Conservation (phyloP, 2,113 vertebrate genomes). For the Eretmochelys imbricata region DNA sequence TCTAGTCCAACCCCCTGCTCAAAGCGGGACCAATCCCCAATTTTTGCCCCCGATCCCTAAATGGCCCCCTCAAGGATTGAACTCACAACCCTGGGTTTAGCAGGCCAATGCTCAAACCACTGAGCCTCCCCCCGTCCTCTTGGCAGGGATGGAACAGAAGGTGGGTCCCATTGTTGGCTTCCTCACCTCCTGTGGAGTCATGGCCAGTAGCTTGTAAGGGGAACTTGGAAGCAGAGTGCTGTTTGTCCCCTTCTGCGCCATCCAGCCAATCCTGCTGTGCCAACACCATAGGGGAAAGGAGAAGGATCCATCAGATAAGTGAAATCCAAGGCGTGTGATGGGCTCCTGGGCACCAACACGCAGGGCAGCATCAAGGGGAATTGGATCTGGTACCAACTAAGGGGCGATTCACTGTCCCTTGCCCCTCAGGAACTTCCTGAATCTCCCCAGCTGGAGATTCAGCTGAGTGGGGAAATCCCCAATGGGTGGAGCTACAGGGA, state of each 20-base stretch:
- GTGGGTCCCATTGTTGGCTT: rapidly evolving
- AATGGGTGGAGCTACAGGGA: neutral
- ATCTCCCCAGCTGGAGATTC: neutral
- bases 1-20: too few species aligned
- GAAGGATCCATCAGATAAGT: neutral
- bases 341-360: neutral
- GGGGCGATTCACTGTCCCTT: neutral
- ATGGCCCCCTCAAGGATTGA: too few species aligned
- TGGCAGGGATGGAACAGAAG: neutral
- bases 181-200: rapidly evolving
- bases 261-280: neutral
- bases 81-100: too few species aligned
- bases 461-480: neutral
- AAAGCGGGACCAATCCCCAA: too few species aligned
- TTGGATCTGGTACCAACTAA: neutral
- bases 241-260: neutral
- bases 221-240: neutral
- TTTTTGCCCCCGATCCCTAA: too few species aligned
- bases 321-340: neutral
- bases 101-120: too few species aligned
- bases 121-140: too few species aligned
- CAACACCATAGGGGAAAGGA: neutral
- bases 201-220: neutral
- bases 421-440: neutral
- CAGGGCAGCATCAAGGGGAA: neutral